phyloP scores from a whole-genome alignment of 1,140 invertebrate species.

The Drosophila trapezifrons region DNA sequence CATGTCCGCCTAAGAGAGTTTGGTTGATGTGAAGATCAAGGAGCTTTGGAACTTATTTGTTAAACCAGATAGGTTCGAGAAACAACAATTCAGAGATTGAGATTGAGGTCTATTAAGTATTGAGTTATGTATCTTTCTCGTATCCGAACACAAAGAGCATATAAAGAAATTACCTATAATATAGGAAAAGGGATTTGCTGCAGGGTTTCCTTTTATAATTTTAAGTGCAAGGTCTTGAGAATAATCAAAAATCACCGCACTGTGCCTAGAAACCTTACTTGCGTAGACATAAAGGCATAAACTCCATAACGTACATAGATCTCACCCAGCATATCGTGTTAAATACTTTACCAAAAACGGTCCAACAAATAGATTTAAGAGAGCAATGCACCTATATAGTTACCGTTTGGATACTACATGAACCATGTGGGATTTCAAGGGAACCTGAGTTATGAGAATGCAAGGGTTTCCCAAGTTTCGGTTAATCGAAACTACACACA shows the following conservation, averaged over 20 bases:
- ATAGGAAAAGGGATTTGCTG: no score
- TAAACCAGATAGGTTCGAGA: neutral
- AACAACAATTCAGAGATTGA: neutral
- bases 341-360: neutral
- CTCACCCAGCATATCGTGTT: neutral
- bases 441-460: neutral
- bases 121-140: neutral
- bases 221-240: neutral
- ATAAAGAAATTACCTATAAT: no score
- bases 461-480: neutral
- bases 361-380: conserved; percentile 9
- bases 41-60: no score
- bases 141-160: neutral
- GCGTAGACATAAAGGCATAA: neutral
- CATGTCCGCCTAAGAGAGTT: no score
- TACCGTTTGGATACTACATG: neutral
- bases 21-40: no score
- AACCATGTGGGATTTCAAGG: neutral
- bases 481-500: neutral
- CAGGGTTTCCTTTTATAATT: neutral
- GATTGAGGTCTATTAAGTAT: neutral
- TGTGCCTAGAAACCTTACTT: neutral
- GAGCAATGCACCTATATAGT: neutral
- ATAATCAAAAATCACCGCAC: neutral
- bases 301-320: neutral